phyloP scores from a whole-genome alignment of 2,113 vertebrate genomes.

The Isichthys henryi region DNA sequence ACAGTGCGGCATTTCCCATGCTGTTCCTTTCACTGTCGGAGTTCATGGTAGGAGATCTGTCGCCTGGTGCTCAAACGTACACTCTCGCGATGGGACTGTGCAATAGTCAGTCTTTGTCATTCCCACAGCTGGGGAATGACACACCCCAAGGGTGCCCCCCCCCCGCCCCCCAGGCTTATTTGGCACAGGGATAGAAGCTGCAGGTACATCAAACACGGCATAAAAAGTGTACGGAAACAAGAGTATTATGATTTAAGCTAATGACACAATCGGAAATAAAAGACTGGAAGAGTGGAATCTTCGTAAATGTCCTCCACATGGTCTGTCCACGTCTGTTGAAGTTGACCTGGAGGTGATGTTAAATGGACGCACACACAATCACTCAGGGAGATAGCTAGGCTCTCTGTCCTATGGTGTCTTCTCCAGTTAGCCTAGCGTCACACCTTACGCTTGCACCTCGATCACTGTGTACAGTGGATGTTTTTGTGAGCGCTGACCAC shows the following conservation, averaged over 20 bases:
- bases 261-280: background rate
- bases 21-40: constrained; percentile 16
- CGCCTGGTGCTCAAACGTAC: constrained; percentile 41
- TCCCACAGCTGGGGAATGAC: constrained; percentile 32
- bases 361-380: constrained; percentile 40
- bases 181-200: constrained; percentile 41
- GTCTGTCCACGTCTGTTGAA: background rate
- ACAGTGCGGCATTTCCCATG: constrained; percentile 40
- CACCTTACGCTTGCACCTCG: constrained; percentile 59
- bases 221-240: constrained; percentile 20
- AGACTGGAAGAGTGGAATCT: constrained; percentile 46
- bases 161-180: constrained; percentile 25
- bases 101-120: constrained; percentile 58
- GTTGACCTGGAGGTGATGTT: constrained; percentile 33
- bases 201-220: constrained; percentile 23
- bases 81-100: constrained; percentile 55
- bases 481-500: constrained; percentile 60
- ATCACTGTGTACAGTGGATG: constrained; percentile 65
- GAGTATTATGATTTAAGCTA: constrained; percentile 22
- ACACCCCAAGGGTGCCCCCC: constrained; percentile 28
- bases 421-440: constrained; percentile 50
- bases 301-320: constrained; percentile 24
- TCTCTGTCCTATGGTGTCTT: constrained; percentile 55
- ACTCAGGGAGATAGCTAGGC: constrained; percentile 69
- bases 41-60: constrained; percentile 27